phyloP scores from a whole-genome alignment of 1,140 invertebrate species.

The Conus ventricosus region DNA sequence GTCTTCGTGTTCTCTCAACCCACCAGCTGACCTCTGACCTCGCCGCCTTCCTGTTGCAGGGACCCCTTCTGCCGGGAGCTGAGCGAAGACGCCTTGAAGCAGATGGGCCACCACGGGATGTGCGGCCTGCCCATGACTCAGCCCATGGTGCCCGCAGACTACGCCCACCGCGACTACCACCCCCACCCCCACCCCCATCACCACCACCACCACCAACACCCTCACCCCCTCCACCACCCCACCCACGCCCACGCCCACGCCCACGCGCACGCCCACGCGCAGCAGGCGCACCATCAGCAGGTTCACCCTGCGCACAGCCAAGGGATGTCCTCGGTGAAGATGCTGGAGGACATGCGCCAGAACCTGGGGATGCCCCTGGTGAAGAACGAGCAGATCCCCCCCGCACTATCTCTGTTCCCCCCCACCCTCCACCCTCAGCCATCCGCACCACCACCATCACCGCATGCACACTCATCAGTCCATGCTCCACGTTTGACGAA shows the following conservation, averaged over 20 bases:
- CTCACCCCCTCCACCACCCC: slow-evolving; percentile 49
- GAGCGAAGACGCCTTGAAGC: slow-evolving; percentile 55
- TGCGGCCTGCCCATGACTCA: slow-evolving; percentile 34
- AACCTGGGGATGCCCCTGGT: slow-evolving; percentile 55
- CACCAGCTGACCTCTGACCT: no score
- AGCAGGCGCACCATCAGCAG: no score
- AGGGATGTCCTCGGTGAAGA: slow-evolving; percentile 38
- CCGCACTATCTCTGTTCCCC: slow-evolving; percentile 55
- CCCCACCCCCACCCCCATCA: background rate
- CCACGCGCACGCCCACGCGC: background rate
- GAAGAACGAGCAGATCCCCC: slow-evolving; percentile 59
- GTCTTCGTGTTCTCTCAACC: no score
- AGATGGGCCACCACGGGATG: slow-evolving; percentile 55
- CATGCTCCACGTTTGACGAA: slow-evolving; percentile 56
- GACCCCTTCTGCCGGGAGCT: no score
- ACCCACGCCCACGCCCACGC: slow-evolving; percentile 11
- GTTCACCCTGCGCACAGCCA: background rate
- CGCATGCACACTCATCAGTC: slow-evolving; percentile 33
- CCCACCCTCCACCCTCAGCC: slow-evolving; percentile 43
- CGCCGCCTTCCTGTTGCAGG: no score
- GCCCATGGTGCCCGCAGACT: slow-evolving; percentile 40
- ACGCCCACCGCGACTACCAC: slow-evolving; percentile 29
- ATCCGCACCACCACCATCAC: slow-evolving; percentile 43
- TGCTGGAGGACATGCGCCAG: slow-evolving; percentile 56
- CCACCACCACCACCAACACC: background rate